phyloP scores from a whole-genome alignment of 2,888 invertebrate genomes.

The Empis livida region DNA sequence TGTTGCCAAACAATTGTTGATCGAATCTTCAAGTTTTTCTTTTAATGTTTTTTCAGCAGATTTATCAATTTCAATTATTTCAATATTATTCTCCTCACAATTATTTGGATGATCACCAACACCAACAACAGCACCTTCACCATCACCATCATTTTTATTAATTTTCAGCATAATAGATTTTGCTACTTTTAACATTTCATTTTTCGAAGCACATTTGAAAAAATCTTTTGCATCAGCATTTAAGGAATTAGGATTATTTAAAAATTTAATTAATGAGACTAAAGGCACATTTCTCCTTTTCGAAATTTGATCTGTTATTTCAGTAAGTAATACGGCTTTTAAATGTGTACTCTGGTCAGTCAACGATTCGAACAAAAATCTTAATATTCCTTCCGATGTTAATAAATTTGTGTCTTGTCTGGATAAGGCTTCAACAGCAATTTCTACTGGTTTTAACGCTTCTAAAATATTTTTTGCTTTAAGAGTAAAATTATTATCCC shows the following conservation, averaged over 20 bases:
- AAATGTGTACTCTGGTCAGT: background rate
- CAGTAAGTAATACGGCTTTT: background rate
- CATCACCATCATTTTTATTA: background rate
- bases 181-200: background rate
- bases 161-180: background rate
- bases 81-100: too few species aligned
- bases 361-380: background rate
- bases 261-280: background rate
- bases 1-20: too few species aligned
- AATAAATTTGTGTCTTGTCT: conserved; percentile 1
- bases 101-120: too few species aligned
- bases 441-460: conserved; percentile 1
- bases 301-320: background rate
- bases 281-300: background rate
- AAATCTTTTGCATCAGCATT: background rate
- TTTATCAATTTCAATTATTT: too few species aligned
- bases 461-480: background rate
- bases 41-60: too few species aligned
- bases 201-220: background rate
- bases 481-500: background rate
- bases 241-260: background rate
- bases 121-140: background rate
- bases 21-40: too few species aligned
- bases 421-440: background rate
- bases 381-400: conserved; percentile 1